Base-by-base conservation (phyloP, 30 jellyfish, hydroid and myxozoan species). In the Chrysaora quinquecirrha region DNA sequence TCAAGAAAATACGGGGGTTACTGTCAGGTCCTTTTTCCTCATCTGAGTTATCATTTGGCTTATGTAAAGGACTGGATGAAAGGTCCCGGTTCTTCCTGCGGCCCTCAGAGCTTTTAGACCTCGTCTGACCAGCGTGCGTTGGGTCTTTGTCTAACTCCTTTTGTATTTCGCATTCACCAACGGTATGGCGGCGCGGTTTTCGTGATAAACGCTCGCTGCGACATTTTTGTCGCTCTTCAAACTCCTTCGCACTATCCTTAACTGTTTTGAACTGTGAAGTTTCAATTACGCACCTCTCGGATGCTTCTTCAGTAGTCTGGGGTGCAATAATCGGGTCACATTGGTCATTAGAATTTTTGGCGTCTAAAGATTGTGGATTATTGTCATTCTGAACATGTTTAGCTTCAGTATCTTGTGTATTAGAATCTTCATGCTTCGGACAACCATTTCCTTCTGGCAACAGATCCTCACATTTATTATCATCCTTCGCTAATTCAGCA, bases 111-210 rank as follows among this genome's bases (percentile, higher is more conserved):
- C 79, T 52, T 48, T 67, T 71, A 0, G 85, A 82, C 7, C 80
- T 63, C 60, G 78, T n/a, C 34, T 61, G 62, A 34, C 48, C 47
- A 6, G 71, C 31, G 21, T 6, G 25, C 30, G 3, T 6, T 23
- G 32, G 71, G n/a, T 50, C 88, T 30, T 34, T 33, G 0, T 30
- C 54, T 9, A 64, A 21, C 21, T 75, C 75, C 1, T 66, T 48
- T 50, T 54, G 58, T 9, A 86, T 30, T 32, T 75, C 69, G 25
- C 84, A 32, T 1, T 47, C 71, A 4, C 89, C 96, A 25, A 86
- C 86, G 18, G 96, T 86, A 48, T 76, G 87, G 47, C 96, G 75
- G 9, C 96, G 78, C n/a, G 87, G 90, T 58, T 76, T 74, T 35
- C 96, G 89, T 21, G 76, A 30, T 19, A 61, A 20, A 6, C 90